A percentile compares a stretch with the other conserved stretches of the same genome.
Conservation (phyloP, 2,113 vertebrate genomes). For the Progne subis region DNA sequence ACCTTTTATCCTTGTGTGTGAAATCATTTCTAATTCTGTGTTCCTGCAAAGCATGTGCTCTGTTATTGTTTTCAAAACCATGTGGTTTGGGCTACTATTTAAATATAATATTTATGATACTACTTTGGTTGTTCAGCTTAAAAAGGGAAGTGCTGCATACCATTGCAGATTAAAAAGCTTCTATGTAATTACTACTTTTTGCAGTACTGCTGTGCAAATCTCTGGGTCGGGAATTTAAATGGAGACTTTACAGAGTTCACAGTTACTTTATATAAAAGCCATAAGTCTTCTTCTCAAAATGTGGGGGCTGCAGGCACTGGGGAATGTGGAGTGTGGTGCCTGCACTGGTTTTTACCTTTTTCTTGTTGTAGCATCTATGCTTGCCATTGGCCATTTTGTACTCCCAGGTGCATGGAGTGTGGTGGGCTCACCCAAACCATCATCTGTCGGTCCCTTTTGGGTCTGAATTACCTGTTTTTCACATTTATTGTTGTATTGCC, state of each 20-base stretch:
- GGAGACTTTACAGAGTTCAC: constrained; percentile 10
- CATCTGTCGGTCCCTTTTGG: background rate
- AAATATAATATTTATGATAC: constrained; percentile 52
- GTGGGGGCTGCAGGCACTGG: background rate
- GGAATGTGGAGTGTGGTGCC: background rate
- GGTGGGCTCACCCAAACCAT: background rate
- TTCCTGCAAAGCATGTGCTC: constrained; percentile 9
- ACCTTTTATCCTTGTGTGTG: constrained; percentile 15
- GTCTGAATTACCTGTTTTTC: background rate
- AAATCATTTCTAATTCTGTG: constrained; percentile 19
- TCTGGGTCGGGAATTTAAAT: background rate
- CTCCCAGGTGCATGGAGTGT: background rate
- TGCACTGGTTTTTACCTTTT: background rate
- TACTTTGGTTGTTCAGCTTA: constrained; percentile 7
- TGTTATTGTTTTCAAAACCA: constrained; percentile 56
- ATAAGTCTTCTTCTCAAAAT: background rate
- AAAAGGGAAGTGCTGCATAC: constrained; percentile 18
- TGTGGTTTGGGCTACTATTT: constrained; percentile 37
- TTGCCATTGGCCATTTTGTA: background rate
- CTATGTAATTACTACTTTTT: constrained; percentile 42
- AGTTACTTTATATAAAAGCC: constrained; percentile 11
- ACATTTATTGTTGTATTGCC: fast-evolving
- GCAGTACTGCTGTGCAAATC: constrained; percentile 23
- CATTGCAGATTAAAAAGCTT: constrained; percentile 34
- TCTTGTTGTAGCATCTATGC: background rate